Percentiles rank a stretch among this genome's conserved stretches.
These are phyloP conservation scores for Colletes collaris DNA, from an alignment of 2,888 invertebrate genomes.

Conservation along the genomic window DNA sequence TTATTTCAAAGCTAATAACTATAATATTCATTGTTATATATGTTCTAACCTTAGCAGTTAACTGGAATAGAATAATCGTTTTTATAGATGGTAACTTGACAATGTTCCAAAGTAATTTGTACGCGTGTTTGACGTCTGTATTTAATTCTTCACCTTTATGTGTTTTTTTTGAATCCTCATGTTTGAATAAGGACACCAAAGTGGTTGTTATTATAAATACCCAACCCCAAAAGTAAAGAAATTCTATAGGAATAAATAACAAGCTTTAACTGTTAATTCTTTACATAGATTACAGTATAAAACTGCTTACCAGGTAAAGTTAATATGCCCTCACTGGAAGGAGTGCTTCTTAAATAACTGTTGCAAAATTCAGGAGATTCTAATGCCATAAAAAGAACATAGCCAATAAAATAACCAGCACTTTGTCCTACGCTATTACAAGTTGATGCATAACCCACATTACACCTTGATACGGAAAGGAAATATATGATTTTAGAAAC, in stretches of 20 bases:
- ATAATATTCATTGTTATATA: background rate
- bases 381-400: constrained; percentile 97
- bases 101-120: constrained; percentile 92
- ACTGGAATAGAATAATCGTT: constrained; percentile 90
- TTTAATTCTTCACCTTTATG: constrained; percentile 81
- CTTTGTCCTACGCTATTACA: constrained; percentile 99
- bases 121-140: constrained; percentile 88
- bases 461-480: constrained; percentile 79
- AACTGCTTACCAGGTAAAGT: constrained; percentile 85
- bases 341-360: constrained; percentile 91
- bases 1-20: background rate
- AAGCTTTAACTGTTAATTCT: background rate
- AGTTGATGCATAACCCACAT: constrained; percentile 99
- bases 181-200: constrained; percentile 94
- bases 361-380: constrained; percentile 99
- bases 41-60: constrained; percentile 92
- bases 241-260: constrained; percentile 85
- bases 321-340: constrained; percentile 89
- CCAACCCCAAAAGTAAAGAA: constrained; percentile 97
- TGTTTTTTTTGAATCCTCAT: constrained; percentile 85
- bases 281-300: constrained; percentile 16
- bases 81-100: constrained; percentile 92
- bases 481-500: background rate
- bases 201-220: constrained; percentile 96
- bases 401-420: constrained; percentile 97